Percentiles rank a stretch among this genome's conserved stretches.
These are phyloP conservation scores for Noctua janthina DNA, from an alignment of 2,888 invertebrate genomes.

Conservation along the genomic window DNA sequence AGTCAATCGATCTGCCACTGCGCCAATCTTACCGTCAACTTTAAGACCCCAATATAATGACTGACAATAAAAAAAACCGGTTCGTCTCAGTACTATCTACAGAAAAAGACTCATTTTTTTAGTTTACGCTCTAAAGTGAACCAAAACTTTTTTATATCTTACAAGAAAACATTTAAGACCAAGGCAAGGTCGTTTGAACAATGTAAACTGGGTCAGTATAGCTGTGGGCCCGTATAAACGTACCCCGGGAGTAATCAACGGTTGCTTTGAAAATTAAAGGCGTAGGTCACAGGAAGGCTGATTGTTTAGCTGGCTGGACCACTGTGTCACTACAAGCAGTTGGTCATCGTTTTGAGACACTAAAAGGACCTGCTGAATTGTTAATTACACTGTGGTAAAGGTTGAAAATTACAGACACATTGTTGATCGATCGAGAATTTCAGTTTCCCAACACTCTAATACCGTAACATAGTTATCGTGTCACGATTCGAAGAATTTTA, in stretches of 20 bases:
- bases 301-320: conserved; percentile 36
- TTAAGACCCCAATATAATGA: conserved; percentile 1
- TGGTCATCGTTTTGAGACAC: not conserved
- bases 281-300: conserved; percentile 13
- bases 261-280: conserved; percentile 60
- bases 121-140: conserved; percentile 29
- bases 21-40: not conserved
- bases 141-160: conserved; percentile 48
- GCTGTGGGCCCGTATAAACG: conserved; percentile 36
- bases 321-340: conserved; percentile 21
- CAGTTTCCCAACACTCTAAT: not conserved
- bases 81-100: not conserved
- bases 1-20: too few relatives aligned
- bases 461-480: not conserved
- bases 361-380: not conserved
- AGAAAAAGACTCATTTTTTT: conserved; percentile 10
- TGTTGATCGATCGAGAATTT: conserved; percentile 2
- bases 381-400: conserved; percentile 9
- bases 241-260: conserved; percentile 60
- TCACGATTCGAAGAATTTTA: not conserved
- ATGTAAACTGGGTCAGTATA: conserved; percentile 64
- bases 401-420: not conserved
- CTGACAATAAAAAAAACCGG: conserved; percentile 3
- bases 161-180: conserved; percentile 38
- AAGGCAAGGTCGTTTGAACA: conserved; percentile 50